Percentiles rank a stretch among this genome's conserved stretches.
Evolutionary conservation across 2,888 invertebrate species (phyloP).

Genomic region (Drosophila nr. perissopoda): DNA sequence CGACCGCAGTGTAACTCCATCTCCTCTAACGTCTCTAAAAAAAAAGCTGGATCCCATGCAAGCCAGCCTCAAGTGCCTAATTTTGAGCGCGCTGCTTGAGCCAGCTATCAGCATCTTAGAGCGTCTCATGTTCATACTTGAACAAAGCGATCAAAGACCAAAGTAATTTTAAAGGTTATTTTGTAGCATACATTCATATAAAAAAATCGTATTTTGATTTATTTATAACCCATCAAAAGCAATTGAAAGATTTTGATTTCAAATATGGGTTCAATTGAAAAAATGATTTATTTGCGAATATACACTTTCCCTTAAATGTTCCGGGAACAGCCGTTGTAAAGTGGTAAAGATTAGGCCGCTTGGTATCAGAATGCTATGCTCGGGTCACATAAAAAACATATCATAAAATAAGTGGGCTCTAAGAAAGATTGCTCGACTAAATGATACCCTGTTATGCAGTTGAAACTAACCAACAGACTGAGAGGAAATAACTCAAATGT

Average conservation of each 20-base stretch:
- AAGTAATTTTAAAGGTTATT: background rate
- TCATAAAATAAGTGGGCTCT: background rate
- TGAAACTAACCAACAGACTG: background rate
- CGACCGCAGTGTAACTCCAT: too few species aligned
- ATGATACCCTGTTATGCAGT: background rate
- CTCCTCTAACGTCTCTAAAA: too few species aligned
- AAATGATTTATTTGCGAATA: background rate
- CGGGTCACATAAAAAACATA: conserved; percentile 37
- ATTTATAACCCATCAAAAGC: background rate
- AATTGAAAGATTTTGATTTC: background rate
- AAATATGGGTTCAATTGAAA: background rate
- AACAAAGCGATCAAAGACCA: background rate
- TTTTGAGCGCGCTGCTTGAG: too few species aligned
- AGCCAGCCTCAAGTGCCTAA: too few species aligned
- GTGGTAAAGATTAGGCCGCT: conserved; percentile 1
- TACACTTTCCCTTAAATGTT: background rate
- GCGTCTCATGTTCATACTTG: too few species aligned
- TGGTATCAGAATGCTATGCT: conserved; percentile 18
- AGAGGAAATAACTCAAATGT: background rate
- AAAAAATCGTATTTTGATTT: background rate
- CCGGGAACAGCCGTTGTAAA: conserved; percentile 15
- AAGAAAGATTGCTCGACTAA: background rate
- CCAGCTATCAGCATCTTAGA: too few species aligned
- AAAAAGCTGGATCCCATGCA: too few species aligned
- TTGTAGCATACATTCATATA: background rate